Base-by-base conservation (phyloP, 2,888 invertebrate genomes). In the Rhingia campestris region DNA sequence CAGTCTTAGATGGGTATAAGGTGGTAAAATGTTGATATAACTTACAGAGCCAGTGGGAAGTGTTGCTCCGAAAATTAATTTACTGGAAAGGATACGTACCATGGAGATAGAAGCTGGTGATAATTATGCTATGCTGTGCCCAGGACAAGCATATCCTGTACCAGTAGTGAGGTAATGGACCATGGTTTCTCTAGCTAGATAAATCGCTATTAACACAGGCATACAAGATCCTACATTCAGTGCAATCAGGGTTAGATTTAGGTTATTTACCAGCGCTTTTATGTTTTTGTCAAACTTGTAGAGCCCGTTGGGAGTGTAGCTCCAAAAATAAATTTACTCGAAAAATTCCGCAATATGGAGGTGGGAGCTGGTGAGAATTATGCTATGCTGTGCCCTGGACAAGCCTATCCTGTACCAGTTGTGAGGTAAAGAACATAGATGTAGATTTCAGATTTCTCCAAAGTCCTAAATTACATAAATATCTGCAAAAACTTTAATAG, bases 101-200 rank as follows among this genome's bases (percentile, higher is more conserved):
- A 90, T 94, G 93, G 89, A 90, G 69, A 86, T 89, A 63, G 89
- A 90, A 86, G 88, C 92, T 88, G 92, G 92, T 77, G 88, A 89
- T 82, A 93, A 93, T 89, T 92, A 94, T 88, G 94, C 95, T 51
- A 92, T 96, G 89, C 92, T 95, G 88, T 96, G 96, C 91, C 95
- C 95, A 63, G 95, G 95, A 6, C 95, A 95, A 91, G 95, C 95
- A 12, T 96, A 93, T 91, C 95, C 95, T 69, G 94, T 95, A 88
- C 95, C 91, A 7, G 86, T 87, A 30, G 89, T 90, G 39, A 90
- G 91, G 90, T 90, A 76, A 47, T 22, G 22, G 22, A 22, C 22
- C 22, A 22, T 2, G 22, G 22, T 22, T 22, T 22, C 22, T 22
- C 22, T 22, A 22, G 22, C 22, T 22, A 2, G 22, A 95, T 93